Evolutionary conservation across 2,888 invertebrate genomes (phyloP), one percentile per base, ranked within the genome.

Genomic region (Gisinianus flammeolus): DNA sequence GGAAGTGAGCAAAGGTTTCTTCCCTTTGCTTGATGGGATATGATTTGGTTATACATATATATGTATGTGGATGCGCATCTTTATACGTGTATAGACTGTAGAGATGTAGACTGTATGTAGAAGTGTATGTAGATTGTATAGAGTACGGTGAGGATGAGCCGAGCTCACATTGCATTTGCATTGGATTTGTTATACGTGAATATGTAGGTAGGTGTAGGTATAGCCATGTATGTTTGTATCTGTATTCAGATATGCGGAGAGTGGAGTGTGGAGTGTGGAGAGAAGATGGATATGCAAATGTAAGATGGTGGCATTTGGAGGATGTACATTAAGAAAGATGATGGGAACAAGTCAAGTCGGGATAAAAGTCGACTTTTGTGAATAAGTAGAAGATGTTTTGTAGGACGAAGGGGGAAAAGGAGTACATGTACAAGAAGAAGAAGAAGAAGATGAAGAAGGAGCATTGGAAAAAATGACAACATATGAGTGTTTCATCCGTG

Each of bases 311-410:
- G 44, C 44, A 2, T 62, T 62, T 26, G 22, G 1, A 24, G 58
- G 58, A 58, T n/a, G 58, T 3, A 24, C n/a, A 24, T 8, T n/a
- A 58, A 58, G 58, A 24, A 58, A 22, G 58, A 24, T 24, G 58
- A 58, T 58, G 58, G 56, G 58, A 58, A 58, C 2, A 58, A 58
- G 62, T 22, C 12, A 62, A 62, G 62, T 26, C 16, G 26, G 62
- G 62, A 62, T 62, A 62, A 62, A 62, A 62, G 62, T 62, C 24
- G 62, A 62, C 28, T 24, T 62, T 62, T 24, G 28, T 24, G 28
- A 62, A 62, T 62, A 62, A 62, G 62, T 62, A 62, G n/a, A 58
- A n/a, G 26, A 62, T 62, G 62, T 62, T n/a, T 62, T 28, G 26
- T 26, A 62, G 26, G 26, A 62, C 5, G 58, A 58, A 58, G 24